Percentiles rank a stretch among this genome's conserved stretches.
Evolutionary conservation across 1,140 invertebrate species (phyloP).

Genomic region (Nymphalis io): DNA sequence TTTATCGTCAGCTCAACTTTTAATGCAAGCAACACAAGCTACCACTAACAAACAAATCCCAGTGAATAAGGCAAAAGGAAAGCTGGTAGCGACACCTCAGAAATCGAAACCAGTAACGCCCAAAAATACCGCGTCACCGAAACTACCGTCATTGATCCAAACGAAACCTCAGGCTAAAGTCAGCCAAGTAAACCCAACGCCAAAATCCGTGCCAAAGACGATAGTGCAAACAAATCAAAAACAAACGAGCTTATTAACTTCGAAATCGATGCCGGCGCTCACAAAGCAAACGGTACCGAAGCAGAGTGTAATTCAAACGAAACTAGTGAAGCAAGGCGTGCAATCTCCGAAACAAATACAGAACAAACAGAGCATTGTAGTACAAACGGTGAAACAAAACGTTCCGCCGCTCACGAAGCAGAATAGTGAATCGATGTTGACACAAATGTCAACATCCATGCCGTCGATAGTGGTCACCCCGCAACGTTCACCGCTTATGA

Average conservation of each 20-base stretch:
- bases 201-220: slow-evolving; percentile 31
- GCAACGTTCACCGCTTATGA: slow-evolving; percentile 57
- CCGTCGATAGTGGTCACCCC: slow-evolving; percentile 54
- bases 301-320: slow-evolving; percentile 29
- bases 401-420: slow-evolving; percentile 36
- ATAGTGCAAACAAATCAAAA: slow-evolving; percentile 35
- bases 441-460: slow-evolving; percentile 40
- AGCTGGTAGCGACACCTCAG: slow-evolving; percentile 48
- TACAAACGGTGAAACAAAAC: slow-evolving; percentile 42
- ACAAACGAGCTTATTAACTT: slow-evolving; percentile 46
- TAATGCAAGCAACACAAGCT: slow-evolving; percentile 65
- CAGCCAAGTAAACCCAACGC: slow-evolving; percentile 25
- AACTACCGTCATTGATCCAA: slow-evolving; percentile 37
- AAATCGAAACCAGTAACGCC: slow-evolving; percentile 43
- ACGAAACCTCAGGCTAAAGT: slow-evolving; percentile 39
- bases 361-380: slow-evolving; percentile 34
- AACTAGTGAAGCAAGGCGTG: slow-evolving; percentile 43
- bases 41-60: slow-evolving; percentile 39
- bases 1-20: slow-evolving; percentile 63
- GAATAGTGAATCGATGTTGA: slow-evolving; percentile 37
- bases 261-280: slow-evolving; percentile 46
- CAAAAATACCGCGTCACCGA: slow-evolving; percentile 27
- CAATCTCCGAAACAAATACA: slow-evolving; percentile 46
- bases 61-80: slow-evolving; percentile 47
- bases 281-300: slow-evolving; percentile 40